Percentiles rank a stretch among this genome's conserved stretches.
phyloP scores from a whole-genome alignment of 2,113 vertebrate genomes.

The Silurus asotus region DNA sequence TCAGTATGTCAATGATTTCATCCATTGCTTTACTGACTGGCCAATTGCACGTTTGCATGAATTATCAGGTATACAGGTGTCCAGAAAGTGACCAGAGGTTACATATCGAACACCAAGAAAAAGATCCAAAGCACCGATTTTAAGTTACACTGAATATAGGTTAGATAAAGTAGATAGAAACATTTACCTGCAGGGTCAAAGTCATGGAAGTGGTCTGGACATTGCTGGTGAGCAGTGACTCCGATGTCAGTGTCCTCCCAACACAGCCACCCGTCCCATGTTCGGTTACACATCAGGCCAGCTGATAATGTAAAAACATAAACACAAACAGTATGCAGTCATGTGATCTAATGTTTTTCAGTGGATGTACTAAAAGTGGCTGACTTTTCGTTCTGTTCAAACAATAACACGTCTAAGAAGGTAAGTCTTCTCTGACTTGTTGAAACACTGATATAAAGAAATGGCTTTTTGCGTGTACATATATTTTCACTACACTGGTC shows the following conservation, averaged over 20 bases:
- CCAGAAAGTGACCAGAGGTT: background rate
- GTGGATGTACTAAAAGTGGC: background rate
- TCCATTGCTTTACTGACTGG: background rate
- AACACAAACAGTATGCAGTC: background rate
- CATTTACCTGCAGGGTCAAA: constrained; percentile 90
- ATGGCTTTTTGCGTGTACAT: no score
- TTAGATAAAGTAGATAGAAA: background rate
- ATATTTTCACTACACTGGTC: no score
- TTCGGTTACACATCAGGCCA: constrained; percentile 87
- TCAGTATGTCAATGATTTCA: background rate
- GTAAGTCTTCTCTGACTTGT: no score
- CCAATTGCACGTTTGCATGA: background rate
- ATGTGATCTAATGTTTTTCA: background rate
- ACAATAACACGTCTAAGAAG: background rate
- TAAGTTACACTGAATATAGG: background rate
- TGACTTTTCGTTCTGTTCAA: background rate
- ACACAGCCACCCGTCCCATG: constrained; percentile 98
- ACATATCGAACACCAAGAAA: background rate
- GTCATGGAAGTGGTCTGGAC: constrained; percentile 95
- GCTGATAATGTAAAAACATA: background rate
- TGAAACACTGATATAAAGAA: no score
- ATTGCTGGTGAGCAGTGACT: constrained; percentile 80
- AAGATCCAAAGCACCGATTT: background rate
- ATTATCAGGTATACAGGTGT: background rate
- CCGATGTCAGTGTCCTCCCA: constrained; percentile 87